These are phyloP conservation scores for Myripristis murdjan DNA, from an alignment of 2,797 vertebrate genomes.

Conservation along the genomic window DNA sequence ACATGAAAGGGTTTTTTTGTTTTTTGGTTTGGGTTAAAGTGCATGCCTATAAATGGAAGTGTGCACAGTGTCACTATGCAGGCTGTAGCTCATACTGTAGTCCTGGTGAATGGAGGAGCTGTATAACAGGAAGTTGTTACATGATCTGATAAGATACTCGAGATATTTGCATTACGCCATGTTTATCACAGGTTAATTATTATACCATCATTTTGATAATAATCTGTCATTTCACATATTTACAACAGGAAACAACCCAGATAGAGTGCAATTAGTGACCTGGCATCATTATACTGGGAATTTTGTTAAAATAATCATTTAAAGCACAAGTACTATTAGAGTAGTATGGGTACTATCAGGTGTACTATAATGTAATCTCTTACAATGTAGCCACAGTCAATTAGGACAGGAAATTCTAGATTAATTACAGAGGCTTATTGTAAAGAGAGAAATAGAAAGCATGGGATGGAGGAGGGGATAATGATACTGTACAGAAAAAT, in stretches of 20 bases:
- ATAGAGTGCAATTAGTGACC: too few species aligned
- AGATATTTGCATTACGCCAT: too few species aligned
- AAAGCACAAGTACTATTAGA: neutral
- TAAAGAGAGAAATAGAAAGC: neutral
- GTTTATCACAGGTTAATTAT: too few species aligned
- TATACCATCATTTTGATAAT: too few species aligned
- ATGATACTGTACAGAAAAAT: constrained; percentile 8
- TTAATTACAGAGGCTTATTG: neutral
- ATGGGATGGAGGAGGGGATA: neutral
- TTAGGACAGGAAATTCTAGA: neutral
- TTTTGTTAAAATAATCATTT: neutral
- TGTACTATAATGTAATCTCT: neutral
- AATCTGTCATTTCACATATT: too few species aligned
- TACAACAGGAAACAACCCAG: too few species aligned
- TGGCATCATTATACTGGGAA: neutral
- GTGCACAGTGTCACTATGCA: too few species aligned
- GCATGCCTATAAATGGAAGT: too few species aligned
- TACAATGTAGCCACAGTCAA: neutral
- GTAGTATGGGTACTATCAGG: neutral
- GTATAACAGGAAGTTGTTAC: neutral
- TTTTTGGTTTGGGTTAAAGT: too few species aligned
- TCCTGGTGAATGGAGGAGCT: neutral
- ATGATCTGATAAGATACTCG: too few species aligned
- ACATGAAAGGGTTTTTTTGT: too few species aligned
- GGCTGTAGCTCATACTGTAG: too few species aligned